A percentile compares a stretch with the other conserved stretches of the same genome.
Evolutionary conservation across 2,113 vertebrate species (phyloP).

Genomic region (Odobenus rosmarus): DNA sequence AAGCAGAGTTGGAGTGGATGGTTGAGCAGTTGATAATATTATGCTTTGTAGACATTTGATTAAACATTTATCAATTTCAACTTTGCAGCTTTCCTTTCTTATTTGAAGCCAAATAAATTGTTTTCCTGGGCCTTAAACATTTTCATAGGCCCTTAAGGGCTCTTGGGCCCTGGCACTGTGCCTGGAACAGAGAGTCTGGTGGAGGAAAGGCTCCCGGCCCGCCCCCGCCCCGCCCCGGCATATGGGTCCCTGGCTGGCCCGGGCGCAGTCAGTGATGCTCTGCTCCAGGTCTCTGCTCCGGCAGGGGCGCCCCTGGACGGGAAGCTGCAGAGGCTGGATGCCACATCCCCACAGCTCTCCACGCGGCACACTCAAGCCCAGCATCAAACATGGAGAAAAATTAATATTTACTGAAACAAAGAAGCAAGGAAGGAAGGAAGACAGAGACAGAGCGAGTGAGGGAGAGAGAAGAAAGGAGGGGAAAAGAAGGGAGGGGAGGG

Average conservation of each 20-base stretch:
- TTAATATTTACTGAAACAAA: neutral
- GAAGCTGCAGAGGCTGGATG: neutral
- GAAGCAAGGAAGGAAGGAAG: neutral
- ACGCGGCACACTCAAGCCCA: neutral
- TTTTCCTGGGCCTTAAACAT: slow-evolving; percentile 59
- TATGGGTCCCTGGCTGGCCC: neutral
- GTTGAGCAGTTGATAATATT: slow-evolving; percentile 41
- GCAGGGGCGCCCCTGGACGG: no score
- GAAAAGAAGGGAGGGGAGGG: no score
- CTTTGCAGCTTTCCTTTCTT: slow-evolving; percentile 48
- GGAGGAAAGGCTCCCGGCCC: fast-evolving
- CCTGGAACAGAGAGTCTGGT: neutral
- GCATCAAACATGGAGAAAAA: neutral
- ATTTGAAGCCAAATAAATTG: slow-evolving; percentile 73
- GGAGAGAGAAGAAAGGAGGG: neutral
- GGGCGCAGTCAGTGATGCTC: fast-evolving
- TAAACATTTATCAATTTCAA: slow-evolving; percentile 71
- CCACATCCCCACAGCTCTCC: neutral
- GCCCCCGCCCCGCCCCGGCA: fast-evolving
- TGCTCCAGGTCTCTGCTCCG: neutral
- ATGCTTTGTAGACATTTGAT: slow-evolving; percentile 62
- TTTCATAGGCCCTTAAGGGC: slow-evolving; percentile 40
- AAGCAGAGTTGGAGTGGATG: neutral
- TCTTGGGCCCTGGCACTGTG: slow-evolving; percentile 52
- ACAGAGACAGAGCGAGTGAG: fast-evolving